A percentile compares a stretch with the other conserved stretches of the same genome.
These are phyloP conservation scores for Mystacides longicornis DNA, from an alignment of 2,888 invertebrate species.

Conservation along the genomic window DNA sequence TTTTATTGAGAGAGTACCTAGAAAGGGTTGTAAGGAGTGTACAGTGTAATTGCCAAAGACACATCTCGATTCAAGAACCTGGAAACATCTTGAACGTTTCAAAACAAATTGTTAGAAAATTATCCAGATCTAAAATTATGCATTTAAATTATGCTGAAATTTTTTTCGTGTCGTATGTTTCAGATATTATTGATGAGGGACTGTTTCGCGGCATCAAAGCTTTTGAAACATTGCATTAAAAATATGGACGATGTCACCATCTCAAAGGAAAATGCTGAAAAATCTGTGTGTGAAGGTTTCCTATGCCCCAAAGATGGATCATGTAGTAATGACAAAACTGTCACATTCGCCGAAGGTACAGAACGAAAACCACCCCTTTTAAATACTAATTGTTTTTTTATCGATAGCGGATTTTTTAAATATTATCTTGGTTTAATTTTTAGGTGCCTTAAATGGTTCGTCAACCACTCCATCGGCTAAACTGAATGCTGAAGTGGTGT, in stretches of 20 bases:
- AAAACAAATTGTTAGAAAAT: no score
- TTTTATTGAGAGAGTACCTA: no score
- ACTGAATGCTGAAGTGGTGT: conserved; percentile 52
- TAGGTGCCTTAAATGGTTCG: conserved; percentile 13
- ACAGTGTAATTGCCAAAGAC: no score
- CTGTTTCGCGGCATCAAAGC: conserved; percentile 53
- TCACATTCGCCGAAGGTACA: conserved; percentile 22
- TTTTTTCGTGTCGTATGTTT: conserved; percentile 25
- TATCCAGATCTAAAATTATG: no score
- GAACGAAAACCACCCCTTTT: neutral
- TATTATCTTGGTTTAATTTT: conserved; percentile 6
- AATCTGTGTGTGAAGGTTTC: conserved; percentile 53
- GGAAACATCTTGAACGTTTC: no score
- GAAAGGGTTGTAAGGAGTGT: no score
- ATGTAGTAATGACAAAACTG: conserved; percentile 31
- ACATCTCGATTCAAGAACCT: no score
- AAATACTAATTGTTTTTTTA: neutral
- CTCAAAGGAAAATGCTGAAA: conserved; percentile 9
- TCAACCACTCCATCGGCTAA: conserved; percentile 35
- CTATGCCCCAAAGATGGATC: conserved; percentile 63
- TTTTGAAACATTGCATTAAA: conserved; percentile 48
- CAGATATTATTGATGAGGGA: conserved; percentile 67
- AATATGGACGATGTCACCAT: conserved; percentile 35
- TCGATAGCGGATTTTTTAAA: neutral
- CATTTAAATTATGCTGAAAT: no score